Evolutionary conservation across 2,888 invertebrate species (phyloP).

Genomic region (Rhorus exstirpatorius): DNA sequence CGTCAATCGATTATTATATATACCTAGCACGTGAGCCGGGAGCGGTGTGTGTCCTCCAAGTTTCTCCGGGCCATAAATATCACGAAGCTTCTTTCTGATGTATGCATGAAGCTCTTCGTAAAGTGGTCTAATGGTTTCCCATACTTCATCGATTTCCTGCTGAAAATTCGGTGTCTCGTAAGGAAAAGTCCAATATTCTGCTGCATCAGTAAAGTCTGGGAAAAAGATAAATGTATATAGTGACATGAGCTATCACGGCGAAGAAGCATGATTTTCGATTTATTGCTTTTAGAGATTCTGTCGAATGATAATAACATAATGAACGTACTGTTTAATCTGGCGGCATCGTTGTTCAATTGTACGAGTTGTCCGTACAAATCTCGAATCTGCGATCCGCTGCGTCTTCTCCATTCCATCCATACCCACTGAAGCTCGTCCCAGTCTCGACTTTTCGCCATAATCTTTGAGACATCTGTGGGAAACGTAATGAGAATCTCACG

Average conservation of each 20-base stretch:
- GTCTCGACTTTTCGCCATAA: slow-evolving; percentile 93
- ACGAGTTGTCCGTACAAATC: slow-evolving; percentile 93
- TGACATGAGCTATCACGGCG: background rate
- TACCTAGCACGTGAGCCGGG: slow-evolving; percentile 93
- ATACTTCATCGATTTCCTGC: slow-evolving; percentile 93
- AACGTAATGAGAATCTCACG: slow-evolving; percentile 49
- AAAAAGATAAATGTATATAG: background rate
- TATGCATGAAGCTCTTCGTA: slow-evolving; percentile 96
- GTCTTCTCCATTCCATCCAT: slow-evolving; percentile 96
- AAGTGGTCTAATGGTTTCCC: slow-evolving; percentile 94
- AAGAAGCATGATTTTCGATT: background rate
- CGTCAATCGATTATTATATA: slow-evolving; percentile 23
- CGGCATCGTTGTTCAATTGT: slow-evolving; percentile 93
- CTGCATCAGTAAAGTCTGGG: slow-evolving; percentile 94
- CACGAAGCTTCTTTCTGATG: slow-evolving; percentile 93
- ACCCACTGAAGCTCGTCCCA: slow-evolving; percentile 95
- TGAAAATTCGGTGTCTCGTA: slow-evolving; percentile 93
- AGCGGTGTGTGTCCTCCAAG: slow-evolving; percentile 93
- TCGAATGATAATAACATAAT: background rate
- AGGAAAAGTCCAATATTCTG: slow-evolving; percentile 95
- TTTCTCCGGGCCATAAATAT: slow-evolving; percentile 94
- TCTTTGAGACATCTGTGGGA: slow-evolving; percentile 86
- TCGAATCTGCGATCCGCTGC: slow-evolving; percentile 92
- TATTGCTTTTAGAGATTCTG: background rate
- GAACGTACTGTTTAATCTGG: slow-evolving; percentile 92